Evolutionary conservation across 35 echinoderm and acorn worm species (phyloP).

Genomic region (Holothuria glaberrima): DNA sequence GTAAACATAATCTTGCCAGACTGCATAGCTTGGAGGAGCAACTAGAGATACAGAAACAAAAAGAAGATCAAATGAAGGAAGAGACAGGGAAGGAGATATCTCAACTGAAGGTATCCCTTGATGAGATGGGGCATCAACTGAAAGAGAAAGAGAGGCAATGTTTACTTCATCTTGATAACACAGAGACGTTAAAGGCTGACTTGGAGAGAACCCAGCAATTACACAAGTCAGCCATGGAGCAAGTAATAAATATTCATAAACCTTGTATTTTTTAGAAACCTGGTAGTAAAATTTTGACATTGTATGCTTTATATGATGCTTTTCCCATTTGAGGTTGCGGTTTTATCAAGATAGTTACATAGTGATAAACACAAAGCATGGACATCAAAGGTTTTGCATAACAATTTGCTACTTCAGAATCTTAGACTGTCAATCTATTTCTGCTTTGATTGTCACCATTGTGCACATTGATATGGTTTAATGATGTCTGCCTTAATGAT

Average conservation of each 20-base stretch:
- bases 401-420: too few relatives aligned
- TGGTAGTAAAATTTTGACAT: too few relatives aligned
- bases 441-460: not conserved
- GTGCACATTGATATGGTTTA: not conserved
- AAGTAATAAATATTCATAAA: slow-evolving; percentile 40
- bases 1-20: too few relatives aligned
- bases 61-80: not conserved
- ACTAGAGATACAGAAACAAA: slow-evolving; percentile 34
- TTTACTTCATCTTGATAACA: not conserved
- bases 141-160: slow-evolving; percentile 40
- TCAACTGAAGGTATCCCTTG: slow-evolving; percentile 64
- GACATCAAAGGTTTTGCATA: too few relatives aligned
- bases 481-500: too few relatives aligned
- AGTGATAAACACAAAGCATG: too few relatives aligned
- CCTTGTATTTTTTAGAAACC: too few relatives aligned
- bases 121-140: slow-evolving; percentile 21
- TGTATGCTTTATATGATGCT: too few relatives aligned
- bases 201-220: slow-evolving; percentile 62
- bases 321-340: too few relatives aligned
- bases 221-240: slow-evolving; percentile 76
- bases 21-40: not conserved
- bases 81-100: slow-evolving; percentile 4
- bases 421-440: too few relatives aligned
- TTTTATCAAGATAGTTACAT: too few relatives aligned
- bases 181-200: not conserved